Conservation (phyloP, 2,888 invertebrate species). For the Chaitophorus viminalis region DNA sequence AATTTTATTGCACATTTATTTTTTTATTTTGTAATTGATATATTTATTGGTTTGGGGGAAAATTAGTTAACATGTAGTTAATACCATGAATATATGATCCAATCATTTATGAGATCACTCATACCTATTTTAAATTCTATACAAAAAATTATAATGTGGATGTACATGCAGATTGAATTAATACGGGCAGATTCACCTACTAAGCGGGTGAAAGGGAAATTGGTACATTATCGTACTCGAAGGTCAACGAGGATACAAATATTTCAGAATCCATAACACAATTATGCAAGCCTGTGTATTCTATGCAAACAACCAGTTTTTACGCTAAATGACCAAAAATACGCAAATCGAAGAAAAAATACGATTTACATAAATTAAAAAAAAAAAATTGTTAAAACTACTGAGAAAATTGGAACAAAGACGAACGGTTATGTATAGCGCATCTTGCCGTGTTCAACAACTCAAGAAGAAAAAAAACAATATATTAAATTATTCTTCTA, state of each 20-base stretch:
- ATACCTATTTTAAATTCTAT: background rate
- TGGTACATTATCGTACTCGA: background rate
- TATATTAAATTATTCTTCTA: background rate
- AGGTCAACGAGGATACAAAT: background rate
- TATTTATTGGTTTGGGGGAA: no score
- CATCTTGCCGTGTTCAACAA: background rate
- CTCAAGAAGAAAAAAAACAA: background rate
- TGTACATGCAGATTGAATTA: no score
- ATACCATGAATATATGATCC: no score
- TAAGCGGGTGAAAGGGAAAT: background rate
- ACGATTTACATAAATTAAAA: background rate
- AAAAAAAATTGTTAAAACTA: background rate
- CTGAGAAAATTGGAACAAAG: background rate
- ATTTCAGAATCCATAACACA: conserved; percentile 1
- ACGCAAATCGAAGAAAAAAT: background rate
- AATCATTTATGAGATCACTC: no score
- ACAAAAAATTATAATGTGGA: background rate
- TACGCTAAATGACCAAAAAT: background rate
- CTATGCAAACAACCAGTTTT: background rate
- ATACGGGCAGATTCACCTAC: no score
- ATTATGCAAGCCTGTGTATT: background rate
- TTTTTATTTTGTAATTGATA: no score
- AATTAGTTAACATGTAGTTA: no score
- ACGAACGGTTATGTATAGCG: background rate
- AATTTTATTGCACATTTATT: no score